Conservation (phyloP, 2,888 invertebrate genomes). For the Perizoma flavofasciatum region DNA sequence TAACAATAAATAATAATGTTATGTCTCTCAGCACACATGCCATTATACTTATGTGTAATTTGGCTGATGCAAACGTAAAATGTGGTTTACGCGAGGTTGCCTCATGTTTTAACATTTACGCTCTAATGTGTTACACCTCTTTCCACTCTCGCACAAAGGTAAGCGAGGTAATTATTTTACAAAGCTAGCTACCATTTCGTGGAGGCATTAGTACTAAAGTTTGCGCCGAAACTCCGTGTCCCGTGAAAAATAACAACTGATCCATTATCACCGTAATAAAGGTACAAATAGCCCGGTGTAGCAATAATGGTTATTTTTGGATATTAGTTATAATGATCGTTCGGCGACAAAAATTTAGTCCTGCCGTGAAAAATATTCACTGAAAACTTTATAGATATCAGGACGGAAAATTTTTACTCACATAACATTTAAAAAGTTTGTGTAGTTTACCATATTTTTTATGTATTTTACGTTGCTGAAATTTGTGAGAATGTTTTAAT, state of each 20-base stretch:
- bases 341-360: conserved; percentile 33
- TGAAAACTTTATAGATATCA: conserved; percentile 2
- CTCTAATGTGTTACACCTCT: conserved; percentile 44
- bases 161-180: conserved; percentile 61
- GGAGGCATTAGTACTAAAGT: conserved; percentile 65
- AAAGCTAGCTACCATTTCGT: conserved; percentile 52
- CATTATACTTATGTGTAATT: conserved; percentile 27
- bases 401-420: conserved; percentile 3
- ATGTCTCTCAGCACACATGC: conserved; percentile 18
- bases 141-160: conserved; percentile 50
- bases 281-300: conserved; percentile 48
- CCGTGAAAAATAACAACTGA: conserved; percentile 63
- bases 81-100: conserved; percentile 28
- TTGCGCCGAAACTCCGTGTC: conserved; percentile 59
- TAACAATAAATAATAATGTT: conserved; percentile 2
- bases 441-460: too few relatives aligned
- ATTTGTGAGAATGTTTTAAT: too few relatives aligned
- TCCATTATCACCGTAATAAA: conserved; percentile 60
- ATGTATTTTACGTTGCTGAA: too few relatives aligned
- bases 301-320: conserved; percentile 49
- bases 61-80: conserved; percentile 33
- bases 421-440: not conserved
- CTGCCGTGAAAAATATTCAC: conserved; percentile 11
- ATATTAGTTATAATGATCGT: conserved; percentile 41
- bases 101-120: conserved; percentile 43